phyloP scores from a whole-genome alignment of 2,888 invertebrate genomes.

The Lithophane socia region DNA sequence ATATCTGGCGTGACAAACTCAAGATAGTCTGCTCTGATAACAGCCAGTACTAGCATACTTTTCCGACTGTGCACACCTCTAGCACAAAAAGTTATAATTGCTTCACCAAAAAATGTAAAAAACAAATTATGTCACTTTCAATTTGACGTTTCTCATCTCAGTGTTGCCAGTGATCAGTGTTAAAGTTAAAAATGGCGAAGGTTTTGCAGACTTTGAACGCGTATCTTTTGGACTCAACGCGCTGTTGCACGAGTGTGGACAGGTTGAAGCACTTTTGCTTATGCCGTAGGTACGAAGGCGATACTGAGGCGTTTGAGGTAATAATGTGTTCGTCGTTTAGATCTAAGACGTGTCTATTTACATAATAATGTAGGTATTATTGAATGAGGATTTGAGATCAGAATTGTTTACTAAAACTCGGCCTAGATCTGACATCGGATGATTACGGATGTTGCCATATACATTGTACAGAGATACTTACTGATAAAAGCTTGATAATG shows the following conservation, averaged over 20 bases:
- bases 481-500: constrained; percentile 42
- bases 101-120: constrained; percentile 51
- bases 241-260: constrained; percentile 84
- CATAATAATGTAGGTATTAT: background rate
- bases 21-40: constrained; percentile 88
- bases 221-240: constrained; percentile 83
- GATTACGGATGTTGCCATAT: constrained; percentile 33
- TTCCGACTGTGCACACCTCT: constrained; percentile 79
- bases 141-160: constrained; percentile 59
- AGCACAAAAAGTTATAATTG: constrained; percentile 46
- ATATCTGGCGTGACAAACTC: constrained; percentile 89
- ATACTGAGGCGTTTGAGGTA: constrained; percentile 79
- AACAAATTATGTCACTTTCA: constrained; percentile 52
- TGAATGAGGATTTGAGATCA: background rate
- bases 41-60: constrained; percentile 82
- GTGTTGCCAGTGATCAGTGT: constrained; percentile 70
- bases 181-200: constrained; percentile 78
- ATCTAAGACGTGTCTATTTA: constrained; percentile 7
- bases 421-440: constrained; percentile 19
- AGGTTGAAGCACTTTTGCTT: constrained; percentile 86
- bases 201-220: constrained; percentile 83
- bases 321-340: constrained; percentile 44
- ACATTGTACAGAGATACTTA: background rate
- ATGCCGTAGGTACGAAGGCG: constrained; percentile 82
- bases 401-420: constrained; percentile 29